Conservation (phyloP, 2,797 vertebrate genomes). For the Poeciliopsis gracilis region DNA sequence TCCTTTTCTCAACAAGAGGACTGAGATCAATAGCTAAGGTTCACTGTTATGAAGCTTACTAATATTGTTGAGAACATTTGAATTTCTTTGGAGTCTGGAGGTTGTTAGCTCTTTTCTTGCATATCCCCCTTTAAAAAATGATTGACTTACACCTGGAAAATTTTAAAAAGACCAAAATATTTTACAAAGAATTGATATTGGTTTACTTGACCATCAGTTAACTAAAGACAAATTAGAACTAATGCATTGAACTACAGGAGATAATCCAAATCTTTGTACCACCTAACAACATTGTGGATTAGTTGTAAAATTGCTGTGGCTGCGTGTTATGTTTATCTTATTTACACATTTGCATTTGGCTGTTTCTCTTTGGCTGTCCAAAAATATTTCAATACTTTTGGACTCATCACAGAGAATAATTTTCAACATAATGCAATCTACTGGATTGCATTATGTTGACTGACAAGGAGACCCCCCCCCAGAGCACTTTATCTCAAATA, state of each 20-base stretch:
- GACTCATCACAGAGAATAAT: constrained; percentile 22
- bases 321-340: not conserved
- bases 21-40: not conserved
- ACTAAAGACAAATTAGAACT: not conserved
- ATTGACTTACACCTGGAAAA: not conserved
- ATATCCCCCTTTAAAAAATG: not conserved
- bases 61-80: not conserved
- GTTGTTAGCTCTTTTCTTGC: not conserved
- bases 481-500: constrained; percentile 31
- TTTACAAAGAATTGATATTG: not conserved
- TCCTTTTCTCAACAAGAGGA: not conserved
- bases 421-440: constrained; percentile 21
- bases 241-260: not conserved
- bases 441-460: constrained; percentile 30
- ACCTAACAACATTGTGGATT: not conserved
- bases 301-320: not conserved
- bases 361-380: not conserved
- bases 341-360: not conserved
- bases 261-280: not conserved
- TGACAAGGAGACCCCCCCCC: constrained; percentile 25
- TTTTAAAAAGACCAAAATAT: not conserved
- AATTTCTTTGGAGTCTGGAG: not conserved
- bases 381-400: constrained; percentile 6
- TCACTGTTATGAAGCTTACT: not conserved
- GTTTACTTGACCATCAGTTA: not conserved